Evolutionary conservation across 2,888 invertebrate genomes (phyloP).

Genomic region (Monochamus alternatus): DNA sequence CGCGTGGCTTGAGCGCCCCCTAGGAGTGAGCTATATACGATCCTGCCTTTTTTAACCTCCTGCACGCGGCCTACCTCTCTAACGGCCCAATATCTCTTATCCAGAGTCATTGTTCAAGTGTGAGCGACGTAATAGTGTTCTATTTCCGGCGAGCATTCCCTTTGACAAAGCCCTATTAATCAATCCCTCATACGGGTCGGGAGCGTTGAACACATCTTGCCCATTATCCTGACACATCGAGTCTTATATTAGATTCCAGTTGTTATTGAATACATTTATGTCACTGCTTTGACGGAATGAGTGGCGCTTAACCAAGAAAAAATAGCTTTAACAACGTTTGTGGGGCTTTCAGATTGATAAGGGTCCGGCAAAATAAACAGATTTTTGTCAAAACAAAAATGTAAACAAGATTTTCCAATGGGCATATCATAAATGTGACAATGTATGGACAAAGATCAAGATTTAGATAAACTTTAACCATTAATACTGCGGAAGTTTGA

Average conservation of each 20-base stretch:
- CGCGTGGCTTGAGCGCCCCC: no score
- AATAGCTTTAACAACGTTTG: no score
- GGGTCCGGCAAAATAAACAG: no score
- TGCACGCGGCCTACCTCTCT: neutral
- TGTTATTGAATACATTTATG: conserved; percentile 1
- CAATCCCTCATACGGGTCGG: conserved; percentile 15
- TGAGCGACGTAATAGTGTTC: conserved; percentile 16
- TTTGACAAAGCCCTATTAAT: conserved; percentile 32
- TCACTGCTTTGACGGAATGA: neutral
- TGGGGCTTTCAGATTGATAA: no score
- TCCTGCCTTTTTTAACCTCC: neutral
- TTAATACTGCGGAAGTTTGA: no score
- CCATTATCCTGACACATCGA: conserved; percentile 12
- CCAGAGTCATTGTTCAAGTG: conserved; percentile 24
- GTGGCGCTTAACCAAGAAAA: no score
- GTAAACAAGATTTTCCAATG: no score
- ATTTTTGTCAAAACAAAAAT: no score
- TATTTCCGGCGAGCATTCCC: conserved; percentile 15
- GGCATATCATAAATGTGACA: no score
- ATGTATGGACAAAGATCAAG: no score
- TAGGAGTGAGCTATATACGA: no score
- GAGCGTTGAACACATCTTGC: conserved; percentile 18
- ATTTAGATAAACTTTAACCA: no score
- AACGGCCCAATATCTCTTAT: conserved; percentile 15
- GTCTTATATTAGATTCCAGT: conserved; percentile 13